Evolutionary conservation across 2,888 invertebrate species (phyloP), one percentile per base, ranked within the genome.

Genomic region (Punctoribates punctum): DNA sequence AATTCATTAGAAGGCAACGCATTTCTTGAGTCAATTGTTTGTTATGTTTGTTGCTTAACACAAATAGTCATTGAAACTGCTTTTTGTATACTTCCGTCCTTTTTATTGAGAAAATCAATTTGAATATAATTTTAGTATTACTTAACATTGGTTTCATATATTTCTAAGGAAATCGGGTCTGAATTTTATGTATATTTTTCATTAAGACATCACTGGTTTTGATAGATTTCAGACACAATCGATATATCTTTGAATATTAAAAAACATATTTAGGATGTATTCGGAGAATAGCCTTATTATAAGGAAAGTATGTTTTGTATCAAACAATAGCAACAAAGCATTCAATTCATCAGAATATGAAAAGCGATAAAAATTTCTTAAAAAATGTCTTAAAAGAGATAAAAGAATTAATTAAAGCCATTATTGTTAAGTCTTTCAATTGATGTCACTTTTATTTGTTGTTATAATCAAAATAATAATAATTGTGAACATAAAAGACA

Each of bases 381-480:
- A 34, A 34, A 34, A 34, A 34, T 34, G 8, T 34, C 34, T 34
- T 34, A 57, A 57, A 57, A 57, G 13, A 57, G 57, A 57, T 57
- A 57, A 57, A 57, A 57, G 57, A 57, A 57, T 57, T 57, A 57
- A 57, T 57, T 57, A 57, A 57, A 57, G 15, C 23, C 11, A 57
- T 57, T 57, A 57, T 25, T 54, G 54, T 54, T 54, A 20, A 54
- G 48, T 20, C 1, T 4, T 54, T n/a, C 57, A 57, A 57, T 57
- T 57, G 57, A 57, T 57, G 57, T 57, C 57, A 57, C 57, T 57
- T 57, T 57, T 25, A 25, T 57, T 54, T 25, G 57, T 57, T 57
- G 57, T 57, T 4, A 23, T 57, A 23, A 25, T 23, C 23, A 25
- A 57, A 23, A 54, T 23, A 20, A 54, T 20, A 20, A 54, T 54